Evolutionary conservation across 2,888 invertebrate species (phyloP), one percentile per base, ranked within the genome.

Genomic region (Pimpla rufipes): DNA sequence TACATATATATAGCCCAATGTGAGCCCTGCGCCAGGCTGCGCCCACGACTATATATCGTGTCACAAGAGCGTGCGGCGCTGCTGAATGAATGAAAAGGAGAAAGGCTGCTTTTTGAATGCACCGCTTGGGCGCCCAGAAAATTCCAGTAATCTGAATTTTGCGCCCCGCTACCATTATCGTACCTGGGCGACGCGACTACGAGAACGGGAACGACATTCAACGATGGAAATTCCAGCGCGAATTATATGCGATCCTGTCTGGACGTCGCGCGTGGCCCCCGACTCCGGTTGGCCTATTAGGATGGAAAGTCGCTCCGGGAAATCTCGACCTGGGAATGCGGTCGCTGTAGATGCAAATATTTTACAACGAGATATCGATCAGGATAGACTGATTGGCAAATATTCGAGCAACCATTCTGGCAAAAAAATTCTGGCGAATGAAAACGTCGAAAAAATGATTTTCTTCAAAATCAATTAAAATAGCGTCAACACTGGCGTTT

Each of bases 11-110:
- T 5, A 29, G 29, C 18, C 23, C 16, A 21, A 59, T 6, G 10
- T 50, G 29, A n/a, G 45, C 40, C 59, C 18, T 57, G 8, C 18
- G 7, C 21, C 18, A 55, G 21, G 29, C 42, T 23, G 40, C 42
- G 55, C 47, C 23, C 45, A 57, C 0, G 23, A 6, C n/a, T 29
- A n/a, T n/a, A 57, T 45, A 37, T 67, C 37, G 52, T 35, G 55
- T 40, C 35, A 18, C 16, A 8, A 52, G 37, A 64, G 37, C n/a
- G 21, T 42, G 40, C 42, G 42, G 13, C 55, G 62, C 42, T 47
- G 37, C 40, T 52, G 68, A 80, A 70, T 75, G 18, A 80, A 70
- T 75, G 62, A 75, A 75, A 81, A 23, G 55, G 0, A 75, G 52
- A 76, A 81, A 68, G 67, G 62, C 75, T 62, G 59, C 59, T 40